phyloP scores from a whole-genome alignment of 2,113 vertebrate species.

The Campylomormyrus tamandua region DNA sequence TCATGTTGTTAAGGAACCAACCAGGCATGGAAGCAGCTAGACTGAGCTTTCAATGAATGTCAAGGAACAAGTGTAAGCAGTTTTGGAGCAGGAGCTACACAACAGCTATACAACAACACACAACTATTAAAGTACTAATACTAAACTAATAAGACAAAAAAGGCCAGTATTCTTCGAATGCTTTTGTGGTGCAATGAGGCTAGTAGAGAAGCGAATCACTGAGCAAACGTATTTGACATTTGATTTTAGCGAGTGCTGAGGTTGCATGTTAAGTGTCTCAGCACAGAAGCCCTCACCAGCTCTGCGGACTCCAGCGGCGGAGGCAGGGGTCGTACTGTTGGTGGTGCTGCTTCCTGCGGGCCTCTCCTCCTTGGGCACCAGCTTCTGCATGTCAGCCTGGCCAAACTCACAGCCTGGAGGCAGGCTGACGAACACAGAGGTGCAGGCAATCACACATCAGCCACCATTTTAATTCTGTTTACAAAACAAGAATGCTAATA shows the following conservation, averaged over 20 bases:
- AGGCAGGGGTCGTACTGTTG: background rate
- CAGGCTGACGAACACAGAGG: slow-evolving; percentile 55
- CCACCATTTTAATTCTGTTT: background rate
- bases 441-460: background rate
- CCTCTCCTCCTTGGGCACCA: slow-evolving; percentile 88
- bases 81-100: background rate
- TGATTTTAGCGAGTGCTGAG: background rate
- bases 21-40: background rate
- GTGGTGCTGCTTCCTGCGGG: slow-evolving; percentile 48
- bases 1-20: background rate
- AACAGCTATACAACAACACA: background rate
- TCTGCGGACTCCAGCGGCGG: slow-evolving; percentile 64
- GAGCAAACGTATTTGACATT: background rate
- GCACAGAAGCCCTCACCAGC: slow-evolving; percentile 59
- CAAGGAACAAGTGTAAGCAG: background rate
- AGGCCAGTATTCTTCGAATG: background rate
- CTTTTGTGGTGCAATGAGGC: background rate
- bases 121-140: background rate
- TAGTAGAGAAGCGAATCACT: background rate
- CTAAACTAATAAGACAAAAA: background rate
- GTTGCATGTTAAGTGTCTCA: background rate
- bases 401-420: slow-evolving; percentile 89
- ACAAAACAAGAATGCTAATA: background rate
- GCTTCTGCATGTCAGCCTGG: slow-evolving; percentile 90
- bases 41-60: background rate